A percentile compares a stretch with the other conserved stretches of the same genome.
phyloP scores from a whole-genome alignment of 2,797 vertebrate genomes.

The Melanotaenia boesemani region DNA sequence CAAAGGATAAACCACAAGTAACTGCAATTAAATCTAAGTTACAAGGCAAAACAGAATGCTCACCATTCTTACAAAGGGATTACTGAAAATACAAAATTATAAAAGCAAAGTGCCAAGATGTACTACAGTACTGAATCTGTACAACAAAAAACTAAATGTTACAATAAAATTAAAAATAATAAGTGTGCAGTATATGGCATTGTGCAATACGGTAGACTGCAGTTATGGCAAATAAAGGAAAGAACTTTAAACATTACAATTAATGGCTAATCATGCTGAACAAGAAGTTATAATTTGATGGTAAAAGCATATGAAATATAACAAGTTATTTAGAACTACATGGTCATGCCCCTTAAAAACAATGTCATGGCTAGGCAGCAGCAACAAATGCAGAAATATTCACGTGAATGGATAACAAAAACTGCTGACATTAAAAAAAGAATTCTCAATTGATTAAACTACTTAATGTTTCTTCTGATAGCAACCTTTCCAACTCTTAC shows the following conservation, averaged over 20 bases:
- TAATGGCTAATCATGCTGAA: conserved; percentile 77
- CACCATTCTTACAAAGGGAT: conserved; percentile 62
- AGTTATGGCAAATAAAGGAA: conserved; percentile 76
- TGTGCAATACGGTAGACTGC: conserved; percentile 82
- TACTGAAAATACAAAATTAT: conserved; percentile 64
- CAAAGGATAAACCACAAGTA: conserved; percentile 58
- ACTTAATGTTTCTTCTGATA: conserved; percentile 47
- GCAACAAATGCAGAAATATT: conserved; percentile 68
- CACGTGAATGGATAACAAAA: conserved; percentile 48
- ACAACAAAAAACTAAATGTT: conserved; percentile 73
- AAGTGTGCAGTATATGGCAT: conserved; percentile 76
- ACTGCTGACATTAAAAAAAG: conserved; percentile 37
- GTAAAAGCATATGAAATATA: conserved; percentile 74
- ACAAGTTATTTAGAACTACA: conserved; percentile 74
- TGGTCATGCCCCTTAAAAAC: conserved; percentile 63
- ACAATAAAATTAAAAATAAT: conserved; percentile 49
- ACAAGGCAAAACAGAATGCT: conserved; percentile 70
- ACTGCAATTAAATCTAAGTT: conserved; percentile 62
- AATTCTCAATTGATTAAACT: conserved; percentile 42
- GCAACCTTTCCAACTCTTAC: conserved; percentile 41
- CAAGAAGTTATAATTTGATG: conserved; percentile 61
- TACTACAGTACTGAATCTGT: conserved; percentile 70
- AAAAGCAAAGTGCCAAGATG: conserved; percentile 77
- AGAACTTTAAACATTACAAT: conserved; percentile 76
- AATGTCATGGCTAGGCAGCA: conserved; percentile 66